Base-by-base conservation (phyloP, 2,113 vertebrate species). In the Lutjanus erythropterus region DNA sequence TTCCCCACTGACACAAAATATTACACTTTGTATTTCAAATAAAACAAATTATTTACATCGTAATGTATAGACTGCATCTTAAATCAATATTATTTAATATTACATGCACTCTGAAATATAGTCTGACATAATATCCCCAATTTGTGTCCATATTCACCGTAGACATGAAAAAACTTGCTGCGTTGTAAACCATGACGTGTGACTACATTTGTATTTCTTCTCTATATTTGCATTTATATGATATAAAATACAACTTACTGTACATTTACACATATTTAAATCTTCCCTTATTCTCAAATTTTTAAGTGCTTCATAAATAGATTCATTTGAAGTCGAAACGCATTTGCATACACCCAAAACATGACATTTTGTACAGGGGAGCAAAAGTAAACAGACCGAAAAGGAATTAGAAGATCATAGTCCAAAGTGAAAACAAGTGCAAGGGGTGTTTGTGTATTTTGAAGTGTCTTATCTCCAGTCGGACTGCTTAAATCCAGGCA, bases 221-320 rank as follows among this genome's bases (percentile, higher is more conserved):
- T 92, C 94, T 95, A 96, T 94, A 96, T 93, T 88, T 91, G 89
- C 75, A 91, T 88, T 89, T 90, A 89, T 92, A 92, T 95, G 84
- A 96, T 97, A 97, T 95, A 98, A 98, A 98, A 97, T 98, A 97
- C 97, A 95, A 95, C 86, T 93, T 90, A 85, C 93, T 97, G 96
- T 97, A 97, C 94, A 96, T 96, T 96, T 96, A 97, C 96, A 98
- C 96, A 97, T 96, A 96, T 94, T 95, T 91, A 95, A 95, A 95
- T 96, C 95, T 96, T 92, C 91, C 90, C 92, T 90, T 89, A 90
- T 94, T 95, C 94, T 95, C 95, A 95, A 96, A 96, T 94, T 83
- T 81, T 88, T 96, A 97, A 97, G 96, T 97, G 97, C 96, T 96
- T 96, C 94, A 96, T 98, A 98, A 97, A 97, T 97, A 97, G 95